Conservation (phyloP, 1,140 invertebrate genomes). For the Drosophila burlai region DNA sequence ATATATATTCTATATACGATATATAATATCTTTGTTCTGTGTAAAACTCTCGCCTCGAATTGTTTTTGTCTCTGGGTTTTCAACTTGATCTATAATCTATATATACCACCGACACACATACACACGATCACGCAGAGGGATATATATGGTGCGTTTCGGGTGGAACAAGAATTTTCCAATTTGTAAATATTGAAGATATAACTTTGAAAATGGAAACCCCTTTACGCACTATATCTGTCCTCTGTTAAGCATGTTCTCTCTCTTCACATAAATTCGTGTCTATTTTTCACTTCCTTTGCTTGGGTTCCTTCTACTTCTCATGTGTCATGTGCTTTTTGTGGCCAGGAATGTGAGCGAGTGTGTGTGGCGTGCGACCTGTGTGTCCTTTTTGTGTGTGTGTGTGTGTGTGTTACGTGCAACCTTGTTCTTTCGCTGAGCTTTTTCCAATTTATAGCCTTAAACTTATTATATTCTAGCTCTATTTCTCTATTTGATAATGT, state of each 20-base stretch:
- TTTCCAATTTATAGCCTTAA: conserved; percentile 39
- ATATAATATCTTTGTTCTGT: conserved; percentile 56
- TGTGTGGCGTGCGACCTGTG: conserved; percentile 27
- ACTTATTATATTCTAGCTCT: conserved; percentile 37
- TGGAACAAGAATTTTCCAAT: too few relatives aligned
- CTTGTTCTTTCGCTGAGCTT: conserved; percentile 29
- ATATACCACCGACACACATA: conserved; percentile 4
- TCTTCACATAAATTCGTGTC: conserved; percentile 32
- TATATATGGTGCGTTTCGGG: conserved; percentile 11
- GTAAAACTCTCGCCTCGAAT: conserved; percentile 54
- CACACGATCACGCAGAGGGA: conserved; percentile 4
- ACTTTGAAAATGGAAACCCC: not conserved
- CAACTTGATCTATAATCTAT: conserved; percentile 26
- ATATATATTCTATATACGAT: conserved; percentile 28
- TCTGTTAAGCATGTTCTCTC: conserved; percentile 37
- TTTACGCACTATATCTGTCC: conserved; percentile 11
- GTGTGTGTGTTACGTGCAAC: conserved; percentile 6
- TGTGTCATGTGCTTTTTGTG: conserved; percentile 52
- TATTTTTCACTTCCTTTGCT: conserved; percentile 41
- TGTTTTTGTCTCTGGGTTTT: conserved; percentile 55
- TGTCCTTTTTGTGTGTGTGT: conserved; percentile 44
- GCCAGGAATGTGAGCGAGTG: conserved; percentile 34
- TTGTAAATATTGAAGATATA: not conserved
- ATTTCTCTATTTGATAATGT: conserved; percentile 62
- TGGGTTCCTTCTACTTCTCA: conserved; percentile 39